Evolutionary conservation across 2,888 invertebrate genomes (phyloP).

Genomic region (Homarus gammarus): DNA sequence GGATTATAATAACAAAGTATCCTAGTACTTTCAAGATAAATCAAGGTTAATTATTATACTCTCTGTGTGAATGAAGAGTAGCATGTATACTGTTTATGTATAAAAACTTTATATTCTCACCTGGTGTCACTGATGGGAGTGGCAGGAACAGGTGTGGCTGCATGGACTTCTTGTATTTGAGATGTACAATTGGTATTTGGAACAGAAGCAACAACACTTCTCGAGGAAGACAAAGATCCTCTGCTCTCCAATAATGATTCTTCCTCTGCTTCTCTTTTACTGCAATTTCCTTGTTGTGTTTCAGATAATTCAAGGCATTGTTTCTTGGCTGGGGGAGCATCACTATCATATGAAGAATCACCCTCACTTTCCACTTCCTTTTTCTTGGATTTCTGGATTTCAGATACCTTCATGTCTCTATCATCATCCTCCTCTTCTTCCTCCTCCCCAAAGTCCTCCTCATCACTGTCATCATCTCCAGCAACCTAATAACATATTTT

Average conservation of each 20-base stretch:
- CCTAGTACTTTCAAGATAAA: too few species aligned
- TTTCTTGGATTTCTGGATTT: slow-evolving; percentile 22
- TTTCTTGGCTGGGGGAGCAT: slow-evolving; percentile 60
- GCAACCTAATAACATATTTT: slow-evolving; percentile 4
- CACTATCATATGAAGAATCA: slow-evolving; percentile 55
- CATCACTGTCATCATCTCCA: slow-evolving; percentile 50
- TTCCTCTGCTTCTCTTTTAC: not conserved
- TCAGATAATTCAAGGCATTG: slow-evolving; percentile 27
- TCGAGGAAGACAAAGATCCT: not conserved
- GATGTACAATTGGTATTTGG: slow-evolving; percentile 13
- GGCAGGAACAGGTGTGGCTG: slow-evolving; percentile 37
- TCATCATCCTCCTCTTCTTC: slow-evolving; percentile 42
- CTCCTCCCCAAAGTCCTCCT: slow-evolving; percentile 35
- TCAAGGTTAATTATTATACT: too few species aligned
- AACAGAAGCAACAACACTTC: not conserved
- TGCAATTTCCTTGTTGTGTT: slow-evolving; percentile 12
- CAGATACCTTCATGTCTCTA: slow-evolving; percentile 33
- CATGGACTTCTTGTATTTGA: slow-evolving; percentile 20
- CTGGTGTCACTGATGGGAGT: slow-evolving; percentile 36
- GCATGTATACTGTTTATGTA: too few species aligned
- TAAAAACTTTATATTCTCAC: not conserved
- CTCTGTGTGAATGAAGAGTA: too few species aligned
- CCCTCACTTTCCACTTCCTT: slow-evolving; percentile 43
- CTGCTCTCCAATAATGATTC: slow-evolving; percentile 10
- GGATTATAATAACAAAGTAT: too few species aligned